phyloP scores from a whole-genome alignment of 2,888 invertebrate genomes.

The Tinea pellionella region DNA sequence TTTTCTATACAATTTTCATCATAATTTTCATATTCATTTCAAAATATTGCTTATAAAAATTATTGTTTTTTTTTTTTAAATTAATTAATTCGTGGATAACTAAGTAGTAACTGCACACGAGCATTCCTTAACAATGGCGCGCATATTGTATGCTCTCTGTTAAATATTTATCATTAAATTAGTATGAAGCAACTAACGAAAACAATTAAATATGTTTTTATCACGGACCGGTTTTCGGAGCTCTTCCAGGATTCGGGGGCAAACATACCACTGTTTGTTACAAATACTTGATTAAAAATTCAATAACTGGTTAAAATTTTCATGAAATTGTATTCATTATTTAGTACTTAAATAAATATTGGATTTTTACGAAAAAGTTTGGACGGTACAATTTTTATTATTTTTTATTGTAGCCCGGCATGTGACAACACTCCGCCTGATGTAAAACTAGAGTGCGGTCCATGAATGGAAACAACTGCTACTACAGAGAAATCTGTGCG shows the following conservation, averaged over 20 bases:
- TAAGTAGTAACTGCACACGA: conserved; percentile 3
- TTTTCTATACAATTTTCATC: no score
- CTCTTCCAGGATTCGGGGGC: conserved; percentile 10
- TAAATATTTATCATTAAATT: conserved; percentile 59
- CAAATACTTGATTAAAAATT: conserved; percentile 1
- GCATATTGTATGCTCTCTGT: conserved; percentile 38
- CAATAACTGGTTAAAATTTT: background rate
- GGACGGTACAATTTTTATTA: no score
- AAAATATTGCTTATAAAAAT: no score
- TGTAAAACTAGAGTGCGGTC: no score
- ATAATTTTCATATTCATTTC: no score
- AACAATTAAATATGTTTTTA: conserved; percentile 38
- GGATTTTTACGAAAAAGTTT: no score
- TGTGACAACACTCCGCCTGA: no score
- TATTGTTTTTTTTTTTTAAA: background rate
- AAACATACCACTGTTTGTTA: background rate
- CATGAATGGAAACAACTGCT: no score
- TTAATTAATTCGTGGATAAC: background rate
- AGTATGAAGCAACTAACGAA: conserved; percentile 59
- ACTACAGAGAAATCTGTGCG: no score
- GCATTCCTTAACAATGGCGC: conserved; percentile 33
- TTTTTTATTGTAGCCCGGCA: no score
- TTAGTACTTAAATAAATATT: no score
- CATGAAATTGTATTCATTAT: background rate
- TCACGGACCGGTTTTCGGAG: background rate